Evolutionary conservation across 2,888 invertebrate species (phyloP).

Genomic region (Idaea straminata): DNA sequence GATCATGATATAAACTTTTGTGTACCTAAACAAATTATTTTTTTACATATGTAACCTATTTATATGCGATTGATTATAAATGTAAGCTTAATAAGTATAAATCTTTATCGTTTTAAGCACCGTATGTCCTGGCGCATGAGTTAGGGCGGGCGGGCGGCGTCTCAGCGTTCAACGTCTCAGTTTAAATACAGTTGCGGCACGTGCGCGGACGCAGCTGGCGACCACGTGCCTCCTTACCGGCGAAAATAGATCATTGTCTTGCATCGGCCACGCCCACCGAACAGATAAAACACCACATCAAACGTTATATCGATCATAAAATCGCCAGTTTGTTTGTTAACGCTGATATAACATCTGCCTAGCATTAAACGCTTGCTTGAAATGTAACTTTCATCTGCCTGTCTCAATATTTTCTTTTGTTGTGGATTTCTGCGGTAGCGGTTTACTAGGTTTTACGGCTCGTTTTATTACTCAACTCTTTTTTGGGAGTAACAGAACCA

Average conservation of each 20-base stretch:
- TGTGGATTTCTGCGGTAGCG: constrained; percentile 16
- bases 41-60: neutral
- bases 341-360: constrained; percentile 27
- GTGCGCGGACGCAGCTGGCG: constrained; percentile 75
- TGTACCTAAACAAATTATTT: neutral
- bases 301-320: constrained; percentile 62
- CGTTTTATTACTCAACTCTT: constrained; percentile 15
- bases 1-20: neutral
- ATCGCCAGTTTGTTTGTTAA: constrained; percentile 61
- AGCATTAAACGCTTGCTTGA: constrained; percentile 29
- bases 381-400: constrained; percentile 42
- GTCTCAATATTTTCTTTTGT: constrained; percentile 33
- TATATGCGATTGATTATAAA: neutral
- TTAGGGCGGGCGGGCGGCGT: constrained; percentile 51
- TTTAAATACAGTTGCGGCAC: constrained; percentile 71
- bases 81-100: constrained; percentile 10
- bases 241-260: constrained; percentile 17
- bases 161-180: constrained; percentile 41
- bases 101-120: neutral
- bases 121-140: constrained; percentile 30
- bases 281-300: constrained; percentile 78
- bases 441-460: constrained; percentile 1
- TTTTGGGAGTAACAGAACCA: constrained; percentile 8
- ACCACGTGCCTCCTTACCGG: constrained; percentile 78
- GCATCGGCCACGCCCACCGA: constrained; percentile 63